phyloP scores from a whole-genome alignment of 1,140 invertebrate genomes.

The Thaumatotibia leucotreta region DNA sequence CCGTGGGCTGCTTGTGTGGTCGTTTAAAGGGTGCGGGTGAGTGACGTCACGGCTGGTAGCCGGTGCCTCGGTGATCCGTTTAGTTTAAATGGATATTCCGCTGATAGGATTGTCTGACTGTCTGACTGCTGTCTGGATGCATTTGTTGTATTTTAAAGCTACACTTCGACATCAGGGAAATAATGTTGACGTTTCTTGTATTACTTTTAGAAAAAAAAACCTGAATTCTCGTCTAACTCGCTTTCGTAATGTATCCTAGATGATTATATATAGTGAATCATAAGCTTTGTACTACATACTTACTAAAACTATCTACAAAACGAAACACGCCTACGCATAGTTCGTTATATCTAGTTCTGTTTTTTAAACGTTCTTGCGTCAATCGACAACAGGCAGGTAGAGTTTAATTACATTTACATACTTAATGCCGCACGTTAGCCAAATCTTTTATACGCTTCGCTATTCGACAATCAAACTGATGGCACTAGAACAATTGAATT shows the following conservation, averaged over 20 bases:
- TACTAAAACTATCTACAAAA: background rate
- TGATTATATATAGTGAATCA: too few relatives aligned
- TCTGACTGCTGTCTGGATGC: slow-evolving; percentile 22
- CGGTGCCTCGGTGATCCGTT: slow-evolving; percentile 56
- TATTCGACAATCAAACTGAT: background rate
- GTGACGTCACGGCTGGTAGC: slow-evolving; percentile 45
- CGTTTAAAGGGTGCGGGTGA: slow-evolving; percentile 18
- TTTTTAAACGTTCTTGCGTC: background rate
- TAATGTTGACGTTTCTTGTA: too few relatives aligned
- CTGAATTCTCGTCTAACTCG: too few relatives aligned
- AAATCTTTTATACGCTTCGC: background rate
- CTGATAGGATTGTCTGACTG: slow-evolving; percentile 54
- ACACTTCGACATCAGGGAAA: background rate
- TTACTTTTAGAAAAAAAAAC: too few relatives aligned
- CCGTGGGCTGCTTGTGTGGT: slow-evolving; percentile 2
- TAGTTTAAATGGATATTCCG: slow-evolving; percentile 58
- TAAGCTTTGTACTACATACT: too few relatives aligned
- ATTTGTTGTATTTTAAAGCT: background rate
- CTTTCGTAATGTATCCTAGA: too few relatives aligned
- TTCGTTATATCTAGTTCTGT: background rate
- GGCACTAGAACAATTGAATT: background rate
- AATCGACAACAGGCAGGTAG: background rate
- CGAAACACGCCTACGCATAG: background rate
- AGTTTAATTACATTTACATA: background rate
- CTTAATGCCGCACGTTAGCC: background rate